phyloP scores from a whole-genome alignment of 2,888 invertebrate genomes.

The Mesorhabditis sp. region DNA sequence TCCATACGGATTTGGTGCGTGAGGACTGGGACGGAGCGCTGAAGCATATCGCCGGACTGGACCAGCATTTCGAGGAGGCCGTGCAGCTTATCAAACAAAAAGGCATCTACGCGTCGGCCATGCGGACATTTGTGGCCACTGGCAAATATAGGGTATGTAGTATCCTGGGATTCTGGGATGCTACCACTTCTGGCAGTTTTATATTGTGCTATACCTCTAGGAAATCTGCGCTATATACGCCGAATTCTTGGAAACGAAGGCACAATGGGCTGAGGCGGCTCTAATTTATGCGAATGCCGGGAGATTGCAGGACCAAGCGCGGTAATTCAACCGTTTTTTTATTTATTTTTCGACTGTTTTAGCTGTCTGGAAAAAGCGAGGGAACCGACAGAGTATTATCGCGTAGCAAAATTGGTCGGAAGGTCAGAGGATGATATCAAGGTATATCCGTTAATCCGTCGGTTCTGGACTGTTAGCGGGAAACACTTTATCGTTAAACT shows the following conservation, averaged over 20 bases:
- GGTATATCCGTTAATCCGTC: neutral
- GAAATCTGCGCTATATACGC: constrained; percentile 34
- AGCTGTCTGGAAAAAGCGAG: constrained; percentile 12
- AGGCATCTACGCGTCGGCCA: constrained; percentile 16
- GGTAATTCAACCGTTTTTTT: neutral
- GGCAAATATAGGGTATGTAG: constrained; percentile 24
- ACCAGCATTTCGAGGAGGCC: constrained; percentile 36
- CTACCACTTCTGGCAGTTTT: neutral
- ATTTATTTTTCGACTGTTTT: constrained; percentile 7
- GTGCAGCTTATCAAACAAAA: constrained; percentile 24
- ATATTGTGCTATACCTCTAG: constrained; percentile 20
- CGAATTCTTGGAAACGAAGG: constrained; percentile 21
- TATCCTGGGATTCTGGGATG: neutral
- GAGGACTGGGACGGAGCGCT: constrained; percentile 39
- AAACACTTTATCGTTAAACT: too few relatives aligned
- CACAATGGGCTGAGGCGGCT: constrained; percentile 34
- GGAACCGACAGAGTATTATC: constrained; percentile 7
- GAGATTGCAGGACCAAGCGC: constrained; percentile 22
- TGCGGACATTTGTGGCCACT: neutral
- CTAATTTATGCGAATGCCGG: constrained; percentile 31
- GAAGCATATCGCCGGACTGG: constrained; percentile 25
- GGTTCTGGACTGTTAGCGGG: too few relatives aligned
- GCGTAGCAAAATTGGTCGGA: neutral
- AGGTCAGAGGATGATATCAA: neutral
- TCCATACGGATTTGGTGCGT: constrained; percentile 37